Conservation (phyloP, 2,888 invertebrate species). For the Habroteleia sp. region DNA sequence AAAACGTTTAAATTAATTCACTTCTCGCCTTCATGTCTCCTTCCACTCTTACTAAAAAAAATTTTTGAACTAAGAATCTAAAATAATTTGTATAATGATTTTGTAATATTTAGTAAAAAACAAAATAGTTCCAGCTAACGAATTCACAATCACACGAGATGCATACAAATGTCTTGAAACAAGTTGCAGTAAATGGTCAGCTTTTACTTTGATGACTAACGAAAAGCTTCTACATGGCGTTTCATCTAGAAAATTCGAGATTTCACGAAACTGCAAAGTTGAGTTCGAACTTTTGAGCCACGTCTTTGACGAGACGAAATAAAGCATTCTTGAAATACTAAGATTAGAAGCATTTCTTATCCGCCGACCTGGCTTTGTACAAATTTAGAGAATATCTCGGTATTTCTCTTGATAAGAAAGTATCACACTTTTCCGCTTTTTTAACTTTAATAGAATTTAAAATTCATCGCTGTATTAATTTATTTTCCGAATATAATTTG, state of each 20-base stretch:
- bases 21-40: too few species aligned
- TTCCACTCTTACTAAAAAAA: too few species aligned
- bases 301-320: conserved; percentile 44
- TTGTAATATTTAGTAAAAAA: conserved; percentile 15
- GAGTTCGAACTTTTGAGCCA: conserved; percentile 41
- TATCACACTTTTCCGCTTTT: conserved; percentile 6
- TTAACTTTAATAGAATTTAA: conserved; percentile 27
- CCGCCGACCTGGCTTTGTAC: conserved; percentile 35
- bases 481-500: too few species aligned
- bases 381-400: conserved; percentile 43
- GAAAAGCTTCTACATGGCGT: conserved; percentile 32
- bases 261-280: conserved; percentile 49
- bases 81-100: too few species aligned
- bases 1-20: too few species aligned
- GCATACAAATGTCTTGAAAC: conserved; percentile 43
- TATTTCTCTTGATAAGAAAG: conserved; percentile 25
- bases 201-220: conserved; percentile 46
- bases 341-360: conserved; percentile 41
- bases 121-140: conserved; percentile 21
- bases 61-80: too few species aligned
- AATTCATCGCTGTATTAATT: conserved; percentile 7
- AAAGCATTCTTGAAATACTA: conserved; percentile 57
- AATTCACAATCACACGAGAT: conserved; percentile 22
- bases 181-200: conserved; percentile 48
- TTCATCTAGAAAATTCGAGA: conserved; percentile 18